Base-by-base conservation (phyloP, 2,113 vertebrate genomes). In the Bostrychus sinensis region DNA sequence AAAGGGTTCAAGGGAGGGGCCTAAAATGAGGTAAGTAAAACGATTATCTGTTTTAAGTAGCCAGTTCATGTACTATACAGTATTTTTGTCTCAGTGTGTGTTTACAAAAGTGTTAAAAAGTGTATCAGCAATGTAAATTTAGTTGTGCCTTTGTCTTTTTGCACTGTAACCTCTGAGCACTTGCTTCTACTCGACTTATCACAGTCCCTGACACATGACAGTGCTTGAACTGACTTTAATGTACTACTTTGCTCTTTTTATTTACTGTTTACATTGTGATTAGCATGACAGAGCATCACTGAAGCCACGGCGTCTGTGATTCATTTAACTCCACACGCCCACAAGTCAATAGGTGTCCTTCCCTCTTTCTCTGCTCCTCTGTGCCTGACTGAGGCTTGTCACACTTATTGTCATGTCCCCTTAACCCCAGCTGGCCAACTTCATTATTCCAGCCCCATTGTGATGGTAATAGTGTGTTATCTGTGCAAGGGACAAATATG, bases 381-480 rank as follows among this genome's bases (percentile, higher is more conserved):
- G 65, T 62, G 58, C 77, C 77, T 85, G 72, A 86, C 77, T 62
- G 56, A 68, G 55, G 63, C 75, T 80, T 78, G 84, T 87, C 83
- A 67, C 62, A 69, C 81, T 82, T 79, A 77, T 85, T 89, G 86
- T 80, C 70, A 69, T 72, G 80, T 85, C 69, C 75, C 72, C 79
- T 80, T 83, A 81, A 80, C 86, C 84, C 80, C 84, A 84, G 83
- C 82, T 88, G 86, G 82, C 65, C 77, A 74, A 68, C 75, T 81
- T 86, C 71, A 86, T 90, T 91, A 86, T 89, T 86, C 76, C 53
- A 59, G 43, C 65, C 69, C 85, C 63, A 87, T 91, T 91, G 81
- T 90, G 38, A 91, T 91, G 90, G 54, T 88, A 91, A 91, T 91
- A 75, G 62, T 46, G 71, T 72, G 83, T 83, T 91, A 89, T 90